A percentile compares a stretch with the other conserved stretches of the same genome.
These are phyloP conservation scores for Calameuta idolon DNA, from an alignment of 2,888 invertebrate species.

Conservation along the genomic window DNA sequence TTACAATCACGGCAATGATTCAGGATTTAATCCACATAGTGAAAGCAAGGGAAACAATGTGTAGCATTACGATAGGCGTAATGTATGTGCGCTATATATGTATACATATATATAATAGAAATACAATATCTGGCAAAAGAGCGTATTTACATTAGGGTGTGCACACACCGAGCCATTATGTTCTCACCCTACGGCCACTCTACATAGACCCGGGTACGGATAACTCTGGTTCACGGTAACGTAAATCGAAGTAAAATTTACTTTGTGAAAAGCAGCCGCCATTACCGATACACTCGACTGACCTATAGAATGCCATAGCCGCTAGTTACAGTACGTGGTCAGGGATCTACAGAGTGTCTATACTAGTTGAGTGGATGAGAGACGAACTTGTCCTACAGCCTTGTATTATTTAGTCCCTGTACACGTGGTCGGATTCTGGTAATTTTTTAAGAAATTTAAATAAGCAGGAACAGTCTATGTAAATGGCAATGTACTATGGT, in stretches of 20 bases:
- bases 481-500: not conserved
- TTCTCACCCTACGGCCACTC: not conserved
- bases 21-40: not conserved
- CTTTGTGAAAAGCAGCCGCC: not conserved
- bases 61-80: not conserved
- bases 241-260: not conserved
- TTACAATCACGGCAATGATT: not conserved
- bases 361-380: not conserved
- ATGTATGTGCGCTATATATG: not conserved
- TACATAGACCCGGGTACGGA: not conserved
- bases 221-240: not conserved
- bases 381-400: not conserved
- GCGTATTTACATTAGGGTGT: not conserved
- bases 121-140: not conserved
- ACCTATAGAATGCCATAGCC: not conserved
- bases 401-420: not conserved
- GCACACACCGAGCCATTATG: not conserved
- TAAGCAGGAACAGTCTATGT: not conserved
- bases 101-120: not conserved
- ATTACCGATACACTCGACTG: not conserved
- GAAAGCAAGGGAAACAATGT: not conserved
- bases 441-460: not conserved
- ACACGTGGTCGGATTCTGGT: not conserved
- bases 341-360: not conserved
- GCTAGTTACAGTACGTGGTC: not conserved